phyloP scores from a whole-genome alignment of 2,113 vertebrate species.

The Triplophysa tibetana region DNA sequence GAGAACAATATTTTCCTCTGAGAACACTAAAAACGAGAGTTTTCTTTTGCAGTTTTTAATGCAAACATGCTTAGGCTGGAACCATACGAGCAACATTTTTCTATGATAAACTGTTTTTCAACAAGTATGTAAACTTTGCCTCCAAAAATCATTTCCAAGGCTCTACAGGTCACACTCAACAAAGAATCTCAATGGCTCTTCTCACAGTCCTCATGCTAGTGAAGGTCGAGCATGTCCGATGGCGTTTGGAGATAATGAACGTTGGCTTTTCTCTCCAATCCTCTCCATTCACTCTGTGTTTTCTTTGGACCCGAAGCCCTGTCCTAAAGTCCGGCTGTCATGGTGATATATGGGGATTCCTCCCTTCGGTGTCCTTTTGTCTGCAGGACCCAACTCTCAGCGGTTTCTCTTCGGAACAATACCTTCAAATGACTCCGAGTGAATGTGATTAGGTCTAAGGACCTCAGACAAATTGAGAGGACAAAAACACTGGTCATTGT shows the following conservation, averaged over 20 bases:
- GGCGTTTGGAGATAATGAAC: constrained; percentile 11
- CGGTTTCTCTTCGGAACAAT: constrained; percentile 48
- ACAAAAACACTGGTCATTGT: constrained; percentile 56
- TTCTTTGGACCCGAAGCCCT: constrained; percentile 36
- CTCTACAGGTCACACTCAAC: neutral
- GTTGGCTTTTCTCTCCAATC: constrained; percentile 37
- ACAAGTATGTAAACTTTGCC: neutral
- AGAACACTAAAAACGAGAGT: no score
- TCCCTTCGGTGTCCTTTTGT: constrained; percentile 40
- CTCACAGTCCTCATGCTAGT: constrained; percentile 8
- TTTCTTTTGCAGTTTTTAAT: neutral
- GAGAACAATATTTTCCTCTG: no score
- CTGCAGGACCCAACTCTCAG: constrained; percentile 39
- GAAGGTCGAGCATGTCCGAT: constrained; percentile 25
- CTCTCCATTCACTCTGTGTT: constrained; percentile 22
- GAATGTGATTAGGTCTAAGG: constrained; percentile 55
- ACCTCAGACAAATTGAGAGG: constrained; percentile 56
- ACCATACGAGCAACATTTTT: neutral
- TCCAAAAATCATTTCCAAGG: neutral
- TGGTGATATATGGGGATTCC: constrained; percentile 50
- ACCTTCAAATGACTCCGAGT: constrained; percentile 46
- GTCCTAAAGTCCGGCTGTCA: constrained; percentile 44
- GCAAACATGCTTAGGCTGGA: no score
- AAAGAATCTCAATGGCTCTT: neutral
- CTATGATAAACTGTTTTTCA: constrained; percentile 3